Evolutionary conservation across 2,888 invertebrate species (phyloP).

Genomic region (Drosophila diplacantha): DNA sequence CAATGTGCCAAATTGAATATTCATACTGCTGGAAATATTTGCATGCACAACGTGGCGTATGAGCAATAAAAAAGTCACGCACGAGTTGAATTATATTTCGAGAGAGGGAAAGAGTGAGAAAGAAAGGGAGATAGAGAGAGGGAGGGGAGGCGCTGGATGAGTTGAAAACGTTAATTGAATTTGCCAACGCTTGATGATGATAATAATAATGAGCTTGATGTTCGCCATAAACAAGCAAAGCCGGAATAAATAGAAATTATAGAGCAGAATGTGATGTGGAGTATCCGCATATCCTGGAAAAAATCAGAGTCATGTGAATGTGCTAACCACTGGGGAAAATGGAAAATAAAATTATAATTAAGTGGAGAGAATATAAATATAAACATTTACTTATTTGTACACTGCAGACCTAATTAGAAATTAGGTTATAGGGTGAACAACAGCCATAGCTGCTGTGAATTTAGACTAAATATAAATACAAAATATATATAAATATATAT

Average conservation of each 20-base stretch:
- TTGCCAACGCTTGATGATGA: slow-evolving; percentile 30
- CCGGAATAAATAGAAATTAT: slow-evolving; percentile 7
- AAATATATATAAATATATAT: no score
- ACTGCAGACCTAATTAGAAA: no score
- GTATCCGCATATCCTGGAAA: slow-evolving; percentile 17
- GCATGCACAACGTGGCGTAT: slow-evolving; percentile 60
- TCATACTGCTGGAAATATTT: slow-evolving; percentile 43
- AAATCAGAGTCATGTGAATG: background rate
- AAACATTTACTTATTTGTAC: no score
- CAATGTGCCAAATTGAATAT: slow-evolving; percentile 57
- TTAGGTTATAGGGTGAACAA: no score
- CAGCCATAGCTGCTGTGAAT: no score
- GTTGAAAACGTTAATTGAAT: slow-evolving; percentile 51
- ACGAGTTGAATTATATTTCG: slow-evolving; percentile 42
- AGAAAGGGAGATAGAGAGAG: background rate
- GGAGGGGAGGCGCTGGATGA: background rate
- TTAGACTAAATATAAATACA: no score
- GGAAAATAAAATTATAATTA: background rate
- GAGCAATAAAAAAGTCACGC: slow-evolving; percentile 59
- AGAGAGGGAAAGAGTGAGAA: background rate
- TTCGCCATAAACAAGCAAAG: slow-evolving; percentile 15
- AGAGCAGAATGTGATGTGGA: background rate
- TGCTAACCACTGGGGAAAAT: background rate
- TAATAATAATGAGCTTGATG: slow-evolving; percentile 30
- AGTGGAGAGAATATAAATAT: no score